A percentile compares a stretch with the other conserved stretches of the same genome.
phyloP scores from a whole-genome alignment of 2,797 vertebrate genomes.

The Falco columbarius region DNA sequence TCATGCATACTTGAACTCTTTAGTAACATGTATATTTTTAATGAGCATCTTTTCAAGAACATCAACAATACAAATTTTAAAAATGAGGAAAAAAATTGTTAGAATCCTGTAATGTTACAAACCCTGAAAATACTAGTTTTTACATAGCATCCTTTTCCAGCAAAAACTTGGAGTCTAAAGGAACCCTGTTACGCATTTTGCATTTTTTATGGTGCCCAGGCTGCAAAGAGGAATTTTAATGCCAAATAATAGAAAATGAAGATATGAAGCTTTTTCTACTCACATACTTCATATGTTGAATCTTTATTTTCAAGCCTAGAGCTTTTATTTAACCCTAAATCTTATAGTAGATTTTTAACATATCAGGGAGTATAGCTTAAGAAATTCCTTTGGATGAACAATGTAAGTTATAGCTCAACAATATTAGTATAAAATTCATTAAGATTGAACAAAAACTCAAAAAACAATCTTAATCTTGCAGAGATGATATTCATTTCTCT shows the following conservation, averaged over 20 bases:
- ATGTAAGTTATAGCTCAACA: background rate
- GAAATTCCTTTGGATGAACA: background rate
- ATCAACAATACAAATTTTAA: background rate
- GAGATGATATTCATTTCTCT: background rate
- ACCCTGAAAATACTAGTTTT: background rate
- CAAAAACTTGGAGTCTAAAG: background rate
- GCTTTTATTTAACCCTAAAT: background rate
- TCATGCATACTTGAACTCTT: background rate
- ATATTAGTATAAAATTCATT: background rate
- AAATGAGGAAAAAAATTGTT: background rate
- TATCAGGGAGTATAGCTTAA: background rate
- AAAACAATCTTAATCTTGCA: background rate
- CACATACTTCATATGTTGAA: background rate
- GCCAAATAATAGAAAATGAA: background rate
- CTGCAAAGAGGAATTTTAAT: background rate
- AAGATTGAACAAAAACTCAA: background rate
- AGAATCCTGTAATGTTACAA: background rate
- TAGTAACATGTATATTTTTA: background rate
- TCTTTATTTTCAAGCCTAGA: background rate
- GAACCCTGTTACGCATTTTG: background rate
- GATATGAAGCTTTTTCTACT: background rate
- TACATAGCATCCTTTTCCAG: background rate
- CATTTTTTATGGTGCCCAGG: background rate
- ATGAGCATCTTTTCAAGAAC: background rate
- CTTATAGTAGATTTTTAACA: background rate